phyloP scores from a whole-genome alignment of 1,140 invertebrate species.

The Drosophila erecta region DNA sequence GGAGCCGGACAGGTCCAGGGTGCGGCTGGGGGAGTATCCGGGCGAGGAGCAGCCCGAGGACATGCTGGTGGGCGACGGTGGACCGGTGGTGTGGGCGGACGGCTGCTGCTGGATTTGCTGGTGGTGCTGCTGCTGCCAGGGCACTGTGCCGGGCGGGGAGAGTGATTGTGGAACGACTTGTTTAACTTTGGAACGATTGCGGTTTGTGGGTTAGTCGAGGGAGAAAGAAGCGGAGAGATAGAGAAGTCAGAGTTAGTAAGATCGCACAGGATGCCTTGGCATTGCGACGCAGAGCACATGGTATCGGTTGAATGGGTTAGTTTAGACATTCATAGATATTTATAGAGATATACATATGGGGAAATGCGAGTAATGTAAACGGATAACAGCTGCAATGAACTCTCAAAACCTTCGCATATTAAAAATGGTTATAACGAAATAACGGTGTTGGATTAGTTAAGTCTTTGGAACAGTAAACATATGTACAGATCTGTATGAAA shows the following conservation, averaged over 20 bases:
- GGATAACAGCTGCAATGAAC: conserved; percentile 36
- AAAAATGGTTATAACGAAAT: conserved; percentile 41
- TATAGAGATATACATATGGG: conserved; percentile 28
- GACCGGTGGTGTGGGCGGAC: conserved; percentile 85
- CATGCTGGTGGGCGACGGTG: conserved; percentile 88
- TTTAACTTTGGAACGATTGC: conserved; percentile 85
- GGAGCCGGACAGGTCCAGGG: conserved; percentile 85
- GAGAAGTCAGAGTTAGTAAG: conserved; percentile 37
- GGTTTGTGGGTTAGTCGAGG: conserved; percentile 9
- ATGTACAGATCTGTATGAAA: conserved; percentile 54
- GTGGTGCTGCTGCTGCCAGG: conserved; percentile 86
- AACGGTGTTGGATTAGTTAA: conserved; percentile 36
- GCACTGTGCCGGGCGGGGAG: conserved; percentile 86
- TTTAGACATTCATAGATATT: conserved; percentile 41
- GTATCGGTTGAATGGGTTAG: conserved; percentile 14
- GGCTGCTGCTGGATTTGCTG: conserved; percentile 84
- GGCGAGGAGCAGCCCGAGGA: conserved; percentile 87
- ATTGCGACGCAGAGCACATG: conserved; percentile 18
- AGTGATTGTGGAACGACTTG: conserved; percentile 87
- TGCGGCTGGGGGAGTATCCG: conserved; percentile 84
- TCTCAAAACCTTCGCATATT: conserved; percentile 46
- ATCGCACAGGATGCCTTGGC: neutral
- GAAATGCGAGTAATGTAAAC: conserved; percentile 40
- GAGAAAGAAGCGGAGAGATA: conserved; percentile 30
- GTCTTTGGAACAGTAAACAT: conserved; percentile 50